Evolutionary conservation across 2,888 invertebrate genomes (phyloP).

Genomic region (Sphaerophoria taeniata): DNA sequence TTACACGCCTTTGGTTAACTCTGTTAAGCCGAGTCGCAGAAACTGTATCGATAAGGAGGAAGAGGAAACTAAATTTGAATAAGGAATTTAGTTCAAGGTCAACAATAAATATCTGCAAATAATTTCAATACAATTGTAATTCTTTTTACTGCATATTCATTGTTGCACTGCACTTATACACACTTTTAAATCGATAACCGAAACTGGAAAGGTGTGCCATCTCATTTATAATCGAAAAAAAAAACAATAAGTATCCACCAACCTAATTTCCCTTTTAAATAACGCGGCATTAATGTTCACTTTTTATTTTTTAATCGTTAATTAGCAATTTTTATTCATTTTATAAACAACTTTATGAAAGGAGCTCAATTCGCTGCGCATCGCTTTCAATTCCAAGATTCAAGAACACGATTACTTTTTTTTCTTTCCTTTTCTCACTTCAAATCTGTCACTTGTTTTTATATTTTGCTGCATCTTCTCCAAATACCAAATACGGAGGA

Average conservation of each 20-base stretch:
- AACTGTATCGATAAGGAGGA: no score
- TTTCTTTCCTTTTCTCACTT: slow-evolving; percentile 5
- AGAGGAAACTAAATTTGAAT: no score
- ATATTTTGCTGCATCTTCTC: slow-evolving; percentile 8
- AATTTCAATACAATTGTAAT: background rate
- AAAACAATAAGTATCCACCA: slow-evolving; percentile 29
- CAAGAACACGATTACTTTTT: slow-evolving; percentile 12
- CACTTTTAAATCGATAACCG: background rate
- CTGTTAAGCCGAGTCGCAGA: no score
- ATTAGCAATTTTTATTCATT: slow-evolving; percentile 39
- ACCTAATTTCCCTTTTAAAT: slow-evolving; percentile 58
- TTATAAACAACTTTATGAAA: slow-evolving; percentile 7
- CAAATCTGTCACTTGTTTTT: slow-evolving; percentile 30
- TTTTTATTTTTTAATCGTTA: slow-evolving; percentile 41
- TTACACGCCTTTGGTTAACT: no score
- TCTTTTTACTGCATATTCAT: background rate
- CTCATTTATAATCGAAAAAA: background rate
- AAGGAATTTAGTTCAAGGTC: background rate
- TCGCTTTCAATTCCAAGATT: slow-evolving; percentile 40
- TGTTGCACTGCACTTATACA: background rate
- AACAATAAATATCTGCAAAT: background rate
- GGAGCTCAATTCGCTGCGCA: slow-evolving; percentile 44
- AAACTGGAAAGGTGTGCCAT: background rate
- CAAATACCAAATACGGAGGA: slow-evolving; percentile 13
- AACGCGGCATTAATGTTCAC: slow-evolving; percentile 40